Evolutionary conservation across 2,797 vertebrate genomes (phyloP).

Genomic region (Spondyliosoma cantharus): DNA sequence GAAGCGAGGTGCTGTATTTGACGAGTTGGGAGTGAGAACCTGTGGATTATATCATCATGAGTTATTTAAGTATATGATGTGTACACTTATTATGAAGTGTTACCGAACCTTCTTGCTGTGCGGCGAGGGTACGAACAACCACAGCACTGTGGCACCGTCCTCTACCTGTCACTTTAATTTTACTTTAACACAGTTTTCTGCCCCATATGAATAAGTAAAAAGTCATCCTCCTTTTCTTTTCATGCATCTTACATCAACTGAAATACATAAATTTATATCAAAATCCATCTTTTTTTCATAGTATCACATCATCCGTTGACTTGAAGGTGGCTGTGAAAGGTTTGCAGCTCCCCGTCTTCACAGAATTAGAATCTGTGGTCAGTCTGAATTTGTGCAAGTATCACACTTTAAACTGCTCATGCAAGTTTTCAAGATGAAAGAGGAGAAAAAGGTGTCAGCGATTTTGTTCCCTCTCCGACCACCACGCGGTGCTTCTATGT

Average conservation of each 20-base stretch:
- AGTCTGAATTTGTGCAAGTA: conserved; percentile 28
- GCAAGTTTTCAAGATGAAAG: conserved; percentile 18
- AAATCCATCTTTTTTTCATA: neutral
- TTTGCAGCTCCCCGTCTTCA: conserved; percentile 4
- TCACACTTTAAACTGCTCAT: conserved; percentile 19
- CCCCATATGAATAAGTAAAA: conserved; percentile 5
- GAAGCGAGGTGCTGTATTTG: too few relatives aligned
- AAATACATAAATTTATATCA: neutral
- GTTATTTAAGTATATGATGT: too few relatives aligned
- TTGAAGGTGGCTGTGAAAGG: conserved; percentile 4
- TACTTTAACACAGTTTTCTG: neutral
- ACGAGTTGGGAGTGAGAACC: too few relatives aligned
- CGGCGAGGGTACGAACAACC: neutral
- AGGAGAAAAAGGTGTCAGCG: conserved; percentile 31
- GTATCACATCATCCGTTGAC: neutral
- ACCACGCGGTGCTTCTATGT: conserved; percentile 32
- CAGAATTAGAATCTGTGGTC: conserved; percentile 24
- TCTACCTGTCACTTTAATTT: neutral
- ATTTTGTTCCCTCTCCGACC: conserved; percentile 46
- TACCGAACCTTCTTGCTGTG: neutral
- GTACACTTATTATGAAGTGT: too few relatives aligned
- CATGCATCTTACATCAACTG: neutral
- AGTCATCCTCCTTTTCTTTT: neutral
- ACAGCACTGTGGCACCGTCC: neutral
- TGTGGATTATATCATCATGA: too few relatives aligned